phyloP scores from a whole-genome alignment of 2,888 invertebrate genomes.

The Pomacea canaliculata region DNA sequence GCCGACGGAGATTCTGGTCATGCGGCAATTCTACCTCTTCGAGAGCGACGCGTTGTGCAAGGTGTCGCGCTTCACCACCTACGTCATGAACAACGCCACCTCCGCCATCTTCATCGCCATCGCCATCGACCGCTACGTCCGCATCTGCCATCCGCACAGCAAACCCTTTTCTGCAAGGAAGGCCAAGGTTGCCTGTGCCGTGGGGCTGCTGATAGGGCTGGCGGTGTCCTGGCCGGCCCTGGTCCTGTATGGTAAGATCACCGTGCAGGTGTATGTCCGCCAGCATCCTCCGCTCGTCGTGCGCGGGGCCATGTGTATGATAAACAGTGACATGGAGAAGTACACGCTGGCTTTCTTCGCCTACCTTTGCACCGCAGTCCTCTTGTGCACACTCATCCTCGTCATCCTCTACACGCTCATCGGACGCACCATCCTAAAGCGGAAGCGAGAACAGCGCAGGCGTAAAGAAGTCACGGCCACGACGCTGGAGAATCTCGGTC shows the following conservation, averaged over 20 bases:
- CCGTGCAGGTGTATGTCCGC: constrained; percentile 22
- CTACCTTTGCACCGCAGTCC: constrained; percentile 35
- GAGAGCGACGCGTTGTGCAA: constrained; percentile 35
- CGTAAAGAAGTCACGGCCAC: constrained; percentile 19
- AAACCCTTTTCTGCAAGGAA: constrained; percentile 25
- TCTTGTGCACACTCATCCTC: constrained; percentile 33
- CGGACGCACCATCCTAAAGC: constrained; percentile 35
- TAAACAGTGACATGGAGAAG: constrained; percentile 31
- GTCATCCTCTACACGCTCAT: constrained; percentile 37
- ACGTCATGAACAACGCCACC: constrained; percentile 39
- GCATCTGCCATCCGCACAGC: constrained; percentile 38
- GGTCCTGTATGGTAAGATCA: constrained; percentile 37
- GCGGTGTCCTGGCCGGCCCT: constrained; percentile 42
- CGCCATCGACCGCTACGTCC: constrained; percentile 41
- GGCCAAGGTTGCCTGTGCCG: constrained; percentile 35
- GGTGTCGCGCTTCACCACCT: constrained; percentile 39
- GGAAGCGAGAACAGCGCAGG: constrained; percentile 25
- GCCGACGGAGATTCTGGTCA: constrained; percentile 39
- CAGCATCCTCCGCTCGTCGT: background rate
- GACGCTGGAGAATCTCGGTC: constrained; percentile 21
- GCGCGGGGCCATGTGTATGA: constrained; percentile 31
- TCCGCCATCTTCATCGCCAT: constrained; percentile 38
- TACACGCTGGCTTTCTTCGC: constrained; percentile 37
- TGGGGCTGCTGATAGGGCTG: constrained; percentile 35
- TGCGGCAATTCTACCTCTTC: constrained; percentile 39